These are phyloP conservation scores for Polyommatus icarus DNA, from an alignment of 2,888 invertebrate genomes.

Conservation along the genomic window DNA sequence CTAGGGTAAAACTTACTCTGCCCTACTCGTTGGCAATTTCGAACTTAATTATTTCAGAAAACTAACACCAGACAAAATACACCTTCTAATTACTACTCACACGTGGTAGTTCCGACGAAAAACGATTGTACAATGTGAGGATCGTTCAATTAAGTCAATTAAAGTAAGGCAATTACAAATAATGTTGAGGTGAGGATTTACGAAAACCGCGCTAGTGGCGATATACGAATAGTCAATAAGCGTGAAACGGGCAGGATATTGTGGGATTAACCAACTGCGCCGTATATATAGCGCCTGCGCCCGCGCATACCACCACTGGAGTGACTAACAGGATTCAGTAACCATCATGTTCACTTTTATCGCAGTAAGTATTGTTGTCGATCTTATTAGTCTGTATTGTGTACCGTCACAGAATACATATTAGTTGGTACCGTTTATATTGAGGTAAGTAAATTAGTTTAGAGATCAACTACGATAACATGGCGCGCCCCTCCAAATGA, in stretches of 20 bases:
- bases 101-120: slow-evolving; percentile 27
- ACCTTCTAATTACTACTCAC: not conserved
- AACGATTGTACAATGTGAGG: slow-evolving; percentile 10
- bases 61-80: not conserved
- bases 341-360: slow-evolving; percentile 62
- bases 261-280: slow-evolving; percentile 58
- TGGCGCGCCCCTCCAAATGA: too few relatives aligned
- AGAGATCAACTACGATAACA: too few relatives aligned
- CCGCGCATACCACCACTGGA: slow-evolving; percentile 38
- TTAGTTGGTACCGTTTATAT: not conserved
- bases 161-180: slow-evolving; percentile 22
- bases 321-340: slow-evolving; percentile 31
- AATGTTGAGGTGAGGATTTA: slow-evolving; percentile 46
- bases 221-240: slow-evolving; percentile 65
- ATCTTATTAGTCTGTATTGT: slow-evolving; percentile 5
- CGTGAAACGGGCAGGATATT: slow-evolving; percentile 65
- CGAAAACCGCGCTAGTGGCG: slow-evolving; percentile 53
- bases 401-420: too few relatives aligned
- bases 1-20: not conserved
- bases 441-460: too few relatives aligned
- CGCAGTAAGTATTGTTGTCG: slow-evolving; percentile 54
- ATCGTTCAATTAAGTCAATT: slow-evolving; percentile 26
- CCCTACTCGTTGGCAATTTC: not conserved
- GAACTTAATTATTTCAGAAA: not conserved
- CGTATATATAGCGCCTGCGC: slow-evolving; percentile 59